A percentile compares a stretch with the other conserved stretches of the same genome.
phyloP scores from a whole-genome alignment of 37 sponge, comb jelly and placozoan species.

The Agelas oroides region DNA sequence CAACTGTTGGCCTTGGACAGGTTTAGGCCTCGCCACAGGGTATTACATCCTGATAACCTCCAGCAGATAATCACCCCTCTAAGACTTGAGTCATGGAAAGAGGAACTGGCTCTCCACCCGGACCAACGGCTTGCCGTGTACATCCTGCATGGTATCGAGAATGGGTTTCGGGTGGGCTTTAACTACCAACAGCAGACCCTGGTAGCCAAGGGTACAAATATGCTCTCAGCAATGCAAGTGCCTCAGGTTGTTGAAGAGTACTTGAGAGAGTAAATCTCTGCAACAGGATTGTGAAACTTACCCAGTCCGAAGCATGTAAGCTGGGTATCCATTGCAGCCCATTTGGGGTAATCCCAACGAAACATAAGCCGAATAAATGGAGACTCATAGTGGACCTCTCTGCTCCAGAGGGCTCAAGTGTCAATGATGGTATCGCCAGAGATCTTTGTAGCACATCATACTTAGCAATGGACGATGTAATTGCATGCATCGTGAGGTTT shows the following conservation, averaged over 20 bases:
- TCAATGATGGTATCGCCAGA: slow-evolving; percentile 18
- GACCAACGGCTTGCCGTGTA: slow-evolving; percentile 4
- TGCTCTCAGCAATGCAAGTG: not conserved
- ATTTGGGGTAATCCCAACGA: slow-evolving; percentile 26
- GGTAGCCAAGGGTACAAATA: not conserved
- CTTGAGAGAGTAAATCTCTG: not conserved
- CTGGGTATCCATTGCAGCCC: slow-evolving; percentile 8
- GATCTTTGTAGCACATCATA: slow-evolving; percentile 1
- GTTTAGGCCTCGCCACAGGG: no score
- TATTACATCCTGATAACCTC: not conserved
- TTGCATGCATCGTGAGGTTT: not conserved
- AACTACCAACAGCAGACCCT: not conserved
- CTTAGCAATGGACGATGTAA: slow-evolving; percentile 1
- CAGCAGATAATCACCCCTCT: not conserved
- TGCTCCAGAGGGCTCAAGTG: slow-evolving; percentile 19
- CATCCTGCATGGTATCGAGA: not conserved
- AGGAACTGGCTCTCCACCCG: not conserved
- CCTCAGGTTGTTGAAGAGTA: slow-evolving; percentile 1
- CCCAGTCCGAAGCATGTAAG: not conserved
- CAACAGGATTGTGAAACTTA: not conserved
- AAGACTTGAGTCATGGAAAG: not conserved
- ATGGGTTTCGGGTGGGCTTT: slow-evolving; percentile 16
- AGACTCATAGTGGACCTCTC: slow-evolving; percentile 40
- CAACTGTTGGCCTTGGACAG: not conserved
- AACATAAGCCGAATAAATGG: slow-evolving; percentile 17